phyloP scores from a whole-genome alignment of 2,888 invertebrate genomes.

The Shargacucullia verbasci region DNA sequence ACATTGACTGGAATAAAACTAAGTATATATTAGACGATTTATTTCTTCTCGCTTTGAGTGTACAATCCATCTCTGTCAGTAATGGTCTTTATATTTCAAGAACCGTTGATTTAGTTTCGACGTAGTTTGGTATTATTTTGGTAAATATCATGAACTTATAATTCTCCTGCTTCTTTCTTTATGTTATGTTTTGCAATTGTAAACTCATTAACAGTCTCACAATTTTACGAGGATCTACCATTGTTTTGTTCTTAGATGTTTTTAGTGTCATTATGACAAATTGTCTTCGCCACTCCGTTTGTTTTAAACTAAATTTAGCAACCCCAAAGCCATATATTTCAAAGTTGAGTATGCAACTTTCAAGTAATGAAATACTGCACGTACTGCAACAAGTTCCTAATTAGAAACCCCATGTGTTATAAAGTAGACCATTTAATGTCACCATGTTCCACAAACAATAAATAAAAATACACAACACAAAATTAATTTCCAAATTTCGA shows the following conservation, averaged over 20 bases:
- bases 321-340: not conserved
- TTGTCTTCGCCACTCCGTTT: no score
- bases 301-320: not conserved
- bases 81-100: conserved; percentile 20
- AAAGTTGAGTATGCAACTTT: conserved; percentile 4
- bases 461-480: conserved; percentile 24
- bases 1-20: conserved; percentile 9
- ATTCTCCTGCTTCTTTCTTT: no score
- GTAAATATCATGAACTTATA: no score
- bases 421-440: conserved; percentile 47
- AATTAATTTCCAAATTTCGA: conserved; percentile 1
- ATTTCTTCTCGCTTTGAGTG: not conserved
- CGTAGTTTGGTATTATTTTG: not conserved
- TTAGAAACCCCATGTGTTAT: conserved; percentile 35
- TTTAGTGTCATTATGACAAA: no score
- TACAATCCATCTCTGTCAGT: conserved; percentile 30
- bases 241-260: no score
- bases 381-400: conserved; percentile 27
- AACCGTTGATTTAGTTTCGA: conserved; percentile 11
- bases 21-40: conserved; percentile 12
- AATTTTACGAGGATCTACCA: no score
- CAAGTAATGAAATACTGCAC: conserved; percentile 14
- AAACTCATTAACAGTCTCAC: no score
- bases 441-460: conserved; percentile 28
- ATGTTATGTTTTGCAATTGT: no score